Evolutionary conservation across 2,888 invertebrate species (phyloP).

Genomic region (Harpalus rufipes): DNA sequence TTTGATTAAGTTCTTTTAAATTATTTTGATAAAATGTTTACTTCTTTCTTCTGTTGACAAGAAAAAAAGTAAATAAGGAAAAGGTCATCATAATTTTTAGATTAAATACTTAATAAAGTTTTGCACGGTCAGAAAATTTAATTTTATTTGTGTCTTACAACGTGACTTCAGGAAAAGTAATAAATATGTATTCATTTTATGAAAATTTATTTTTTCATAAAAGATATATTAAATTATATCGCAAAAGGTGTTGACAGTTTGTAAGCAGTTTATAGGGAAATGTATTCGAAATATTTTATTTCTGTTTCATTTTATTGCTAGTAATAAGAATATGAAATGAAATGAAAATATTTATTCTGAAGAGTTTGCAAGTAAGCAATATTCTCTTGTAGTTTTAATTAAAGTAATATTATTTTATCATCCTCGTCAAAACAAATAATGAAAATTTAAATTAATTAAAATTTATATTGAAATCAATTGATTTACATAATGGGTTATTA

Average conservation of each 20-base stretch:
- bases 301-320: neutral
- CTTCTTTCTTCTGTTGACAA: no score
- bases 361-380: neutral
- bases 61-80: no score
- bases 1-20: no score
- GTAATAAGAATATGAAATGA: neutral
- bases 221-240: slow-evolving; percentile 14
- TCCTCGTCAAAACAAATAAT: neutral
- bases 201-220: slow-evolving; percentile 45
- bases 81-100: slow-evolving; percentile 4
- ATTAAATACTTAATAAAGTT: slow-evolving; percentile 56
- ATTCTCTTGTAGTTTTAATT: neutral
- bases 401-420: slow-evolving; percentile 24
- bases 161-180: neutral
- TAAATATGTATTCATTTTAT: slow-evolving; percentile 24
- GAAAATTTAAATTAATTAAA: slow-evolving; percentile 26
- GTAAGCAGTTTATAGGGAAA: neutral
- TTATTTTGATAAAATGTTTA: no score
- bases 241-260: neutral
- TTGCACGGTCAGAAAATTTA: slow-evolving; percentile 43
- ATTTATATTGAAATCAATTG: slow-evolving; percentile 15
- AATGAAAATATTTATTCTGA: slow-evolving; percentile 4
- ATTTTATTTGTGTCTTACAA: slow-evolving; percentile 18
- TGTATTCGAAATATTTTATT: no score
- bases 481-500: slow-evolving; percentile 37